Base-by-base conservation (phyloP, 2,888 invertebrate species). In the Nemotelus nigrinus region DNA sequence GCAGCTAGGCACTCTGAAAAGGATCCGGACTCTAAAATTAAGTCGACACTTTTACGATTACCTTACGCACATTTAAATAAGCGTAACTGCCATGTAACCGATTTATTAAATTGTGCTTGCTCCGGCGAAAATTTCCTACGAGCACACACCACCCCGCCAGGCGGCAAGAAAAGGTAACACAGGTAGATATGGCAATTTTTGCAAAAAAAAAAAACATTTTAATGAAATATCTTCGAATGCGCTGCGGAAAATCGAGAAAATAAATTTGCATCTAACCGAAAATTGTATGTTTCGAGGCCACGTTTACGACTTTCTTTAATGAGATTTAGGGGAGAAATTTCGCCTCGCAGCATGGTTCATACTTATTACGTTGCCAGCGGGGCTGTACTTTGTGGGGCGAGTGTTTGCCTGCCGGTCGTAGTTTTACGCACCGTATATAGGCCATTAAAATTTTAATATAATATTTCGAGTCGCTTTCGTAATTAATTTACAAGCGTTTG, bases 221-320 rank as follows among this genome's bases (percentile, higher is more conserved):
- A 70, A 70, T 70, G 70, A 70, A 70, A 70, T 70, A 70, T 70
- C 70, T 70, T 70, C 55, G 70, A 70, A 70, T 70, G 70, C 43
- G 70, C 55, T 8, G 53, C 43, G 70, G 60, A 50, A 60, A 57
- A 74, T 74, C 63, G 63, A 48, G 68, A 53, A 78, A 78, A 78
- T 78, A 78, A 78, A 78, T 78, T 78, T 68, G 65, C 78, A 78
- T 78, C 75, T 78, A 55, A 50, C 58, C 68, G 60, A 78, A 78
- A 78, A 75, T 78, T 78, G 57, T 65, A 75, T 78, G 74, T 75
- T 75, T 78, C 68, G 78, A 43, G 50, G 78, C 25, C 47, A 75
- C 58, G 68, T 78, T 78, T 78, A 78, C 68, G 78, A 78, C 68
- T 68, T 53, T 70, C 50, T 71, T 75, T 78, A 78, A 78, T 78